Percentiles rank a stretch among this genome's conserved stretches.
phyloP scores from a whole-genome alignment of 2,888 invertebrate species.

The Leucoma salicis region DNA sequence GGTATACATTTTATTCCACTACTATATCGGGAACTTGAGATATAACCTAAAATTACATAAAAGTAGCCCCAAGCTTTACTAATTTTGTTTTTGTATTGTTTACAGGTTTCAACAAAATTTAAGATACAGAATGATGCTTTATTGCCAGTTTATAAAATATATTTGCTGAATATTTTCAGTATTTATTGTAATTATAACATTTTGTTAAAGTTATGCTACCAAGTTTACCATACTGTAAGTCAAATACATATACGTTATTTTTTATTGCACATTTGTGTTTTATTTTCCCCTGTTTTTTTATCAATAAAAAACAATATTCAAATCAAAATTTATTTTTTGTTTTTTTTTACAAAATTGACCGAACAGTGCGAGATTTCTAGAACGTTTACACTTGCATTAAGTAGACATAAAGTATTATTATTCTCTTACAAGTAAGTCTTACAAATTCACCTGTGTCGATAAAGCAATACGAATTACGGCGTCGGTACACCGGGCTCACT shows the following conservation, averaged over 20 bases:
- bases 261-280: slow-evolving; percentile 69
- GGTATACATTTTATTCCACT: too few species aligned
- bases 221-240: slow-evolving; percentile 78
- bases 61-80: too few species aligned
- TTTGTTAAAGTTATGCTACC: slow-evolving; percentile 77
- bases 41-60: too few species aligned
- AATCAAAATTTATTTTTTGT: slow-evolving; percentile 76
- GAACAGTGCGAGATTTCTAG: slow-evolving; percentile 83
- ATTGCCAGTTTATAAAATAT: slow-evolving; percentile 77
- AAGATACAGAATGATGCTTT: slow-evolving; percentile 75
- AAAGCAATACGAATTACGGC: slow-evolving; percentile 66
- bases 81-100: slow-evolving; percentile 37
- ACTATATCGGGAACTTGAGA: too few species aligned
- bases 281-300: slow-evolving; percentile 41
- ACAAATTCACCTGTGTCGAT: slow-evolving; percentile 76
- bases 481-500: slow-evolving; percentile 54
- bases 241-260: slow-evolving; percentile 80
- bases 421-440: slow-evolving; percentile 80
- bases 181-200: slow-evolving; percentile 59
- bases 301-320: slow-evolving; percentile 60
- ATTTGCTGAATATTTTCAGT: slow-evolving; percentile 80
- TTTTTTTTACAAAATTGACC: slow-evolving; percentile 82
- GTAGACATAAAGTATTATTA: slow-evolving; percentile 81
- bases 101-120: slow-evolving; percentile 57
- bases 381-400: slow-evolving; percentile 82